Base-by-base conservation (phyloP, 2,797 vertebrate species). In the Microctenopoma stevenorrisi region DNA sequence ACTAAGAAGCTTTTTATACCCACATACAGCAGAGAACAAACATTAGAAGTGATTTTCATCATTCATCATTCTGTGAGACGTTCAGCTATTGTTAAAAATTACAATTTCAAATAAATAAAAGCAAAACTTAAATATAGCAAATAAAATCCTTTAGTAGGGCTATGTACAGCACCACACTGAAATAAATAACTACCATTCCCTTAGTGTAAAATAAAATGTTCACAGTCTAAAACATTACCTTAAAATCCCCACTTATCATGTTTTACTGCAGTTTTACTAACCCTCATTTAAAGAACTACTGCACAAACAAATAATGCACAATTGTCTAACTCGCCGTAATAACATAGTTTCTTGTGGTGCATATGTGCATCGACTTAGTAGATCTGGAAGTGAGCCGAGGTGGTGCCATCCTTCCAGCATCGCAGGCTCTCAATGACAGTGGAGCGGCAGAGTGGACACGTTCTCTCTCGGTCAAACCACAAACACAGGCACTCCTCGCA, bases 371-470 rank as follows among this genome's bases (percentile, higher is more conserved):
- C 11, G 5, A 37, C 84, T 90, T 47, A 99, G 83, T 99, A 98
- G 78, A 99, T 96, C 88, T 99, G 98, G 91, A 99, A 96, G 82
- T 98, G 98, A 42, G 97, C 97, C 0, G 98, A 99, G 1, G 98
- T 99, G 85, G 96, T 95, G 48, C 98, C 98, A 0, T 99, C 98
- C 80, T 98, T 99, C 97, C 98, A 99, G 94, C 96, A 97, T 16
- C 96, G 96, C 73, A 96, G 92, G 0, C 94, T 96, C 72, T 99
- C 97, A 10, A 96, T 92, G 1, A 95, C 94, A 0, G 96, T 89
- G 0, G 97, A 95, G 61, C 98, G 98, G 54, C 98, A 99, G 66
- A 99, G 95, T 0, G 98, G 98, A 75, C 98, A 99, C 3, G 96
- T 96, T 71, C 94, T 93, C 94, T 99, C 98, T 0, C 96, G 94